Evolutionary conservation across 2,797 vertebrate genomes (phyloP).

Genomic region (Anguilla pacifica): DNA sequence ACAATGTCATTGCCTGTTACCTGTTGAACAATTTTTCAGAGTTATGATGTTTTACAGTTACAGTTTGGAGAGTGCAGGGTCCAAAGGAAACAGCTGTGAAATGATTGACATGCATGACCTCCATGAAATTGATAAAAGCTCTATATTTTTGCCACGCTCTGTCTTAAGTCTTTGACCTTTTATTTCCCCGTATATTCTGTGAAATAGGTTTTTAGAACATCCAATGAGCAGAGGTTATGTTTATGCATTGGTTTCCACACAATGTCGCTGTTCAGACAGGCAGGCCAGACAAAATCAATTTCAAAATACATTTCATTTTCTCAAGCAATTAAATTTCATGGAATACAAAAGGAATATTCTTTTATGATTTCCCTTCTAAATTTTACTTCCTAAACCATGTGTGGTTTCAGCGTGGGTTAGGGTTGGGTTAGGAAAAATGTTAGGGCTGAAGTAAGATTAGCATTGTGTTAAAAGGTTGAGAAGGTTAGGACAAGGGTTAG

Average conservation of each 20-base stretch:
- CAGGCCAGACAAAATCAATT: slow-evolving; percentile 30
- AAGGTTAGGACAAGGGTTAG: no score
- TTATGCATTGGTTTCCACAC: slow-evolving; percentile 35
- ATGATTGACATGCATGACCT: slow-evolving; percentile 45
- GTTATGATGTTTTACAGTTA: background rate
- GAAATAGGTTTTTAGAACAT: slow-evolving; percentile 43
- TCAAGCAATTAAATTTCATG: slow-evolving; percentile 18
- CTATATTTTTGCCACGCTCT: slow-evolving; percentile 26
- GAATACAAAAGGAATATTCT: background rate
- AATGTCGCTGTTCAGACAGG: slow-evolving; percentile 12
- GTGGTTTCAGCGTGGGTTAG: no score
- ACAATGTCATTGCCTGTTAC: background rate
- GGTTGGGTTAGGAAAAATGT: no score
- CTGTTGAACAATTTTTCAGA: background rate
- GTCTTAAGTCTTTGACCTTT: slow-evolving; percentile 53
- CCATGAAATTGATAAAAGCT: slow-evolving; percentile 51
- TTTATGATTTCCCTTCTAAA: background rate
- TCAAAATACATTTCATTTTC: slow-evolving; percentile 14
- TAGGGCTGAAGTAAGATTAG: no score
- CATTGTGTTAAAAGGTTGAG: no score
- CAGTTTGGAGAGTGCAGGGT: slow-evolving; percentile 20
- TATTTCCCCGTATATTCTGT: slow-evolving; percentile 37
- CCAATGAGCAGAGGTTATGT: slow-evolving; percentile 30
- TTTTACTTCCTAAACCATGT: no score
- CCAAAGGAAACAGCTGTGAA: slow-evolving; percentile 25